Evolutionary conservation across 2,888 invertebrate species (phyloP), one percentile per base, ranked within the genome.

Genomic region (Aquatica leii): DNA sequence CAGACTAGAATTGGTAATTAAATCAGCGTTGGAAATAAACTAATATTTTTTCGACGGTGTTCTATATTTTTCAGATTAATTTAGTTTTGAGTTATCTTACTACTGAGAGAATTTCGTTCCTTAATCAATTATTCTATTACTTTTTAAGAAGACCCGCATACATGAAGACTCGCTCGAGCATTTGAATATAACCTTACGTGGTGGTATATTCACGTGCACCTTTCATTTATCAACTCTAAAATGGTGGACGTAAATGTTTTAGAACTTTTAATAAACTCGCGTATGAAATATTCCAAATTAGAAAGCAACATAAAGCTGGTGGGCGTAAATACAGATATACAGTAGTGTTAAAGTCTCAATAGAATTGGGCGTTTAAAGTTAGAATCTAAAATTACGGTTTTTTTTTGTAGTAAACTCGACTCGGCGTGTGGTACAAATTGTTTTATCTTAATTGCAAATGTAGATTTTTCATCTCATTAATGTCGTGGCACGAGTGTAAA

Each of bases 121-220:
- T 43, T 2, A 46, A 46, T 46, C 46, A 46, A 46, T 46, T 46
- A 46, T 46, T 46, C 46, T 20, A 46, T 46, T 46, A 46, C 18
- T 9, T 18, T 17, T 46, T 8, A 20, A 18, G 20, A 46, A 20
- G 18, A 18, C 8, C 11, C n/a, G 5, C 11, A 18, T 11, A n/a
- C 18, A 46, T 17, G 20, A 18, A 46, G 5, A 41, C 8, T 14
- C 15, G 41, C 41, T 14, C 41, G 41, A 15, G 2, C 14, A 15
- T 41, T 8, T 41, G n/a, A 14, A 14, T 41, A 41, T 37, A 37
- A 37, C 24, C 4, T 24, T 41, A 15, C 41, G 41, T 15, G 14
- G 41, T 41, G 41, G 41, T 6, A 15, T 41, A 41, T 41, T 41
- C 41, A 12, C 1, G 15, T 15, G 41, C 37, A 37, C 9, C n/a